Conservation (phyloP, 2,797 vertebrate genomes). For the Gymnoscopelus microlampas region DNA sequence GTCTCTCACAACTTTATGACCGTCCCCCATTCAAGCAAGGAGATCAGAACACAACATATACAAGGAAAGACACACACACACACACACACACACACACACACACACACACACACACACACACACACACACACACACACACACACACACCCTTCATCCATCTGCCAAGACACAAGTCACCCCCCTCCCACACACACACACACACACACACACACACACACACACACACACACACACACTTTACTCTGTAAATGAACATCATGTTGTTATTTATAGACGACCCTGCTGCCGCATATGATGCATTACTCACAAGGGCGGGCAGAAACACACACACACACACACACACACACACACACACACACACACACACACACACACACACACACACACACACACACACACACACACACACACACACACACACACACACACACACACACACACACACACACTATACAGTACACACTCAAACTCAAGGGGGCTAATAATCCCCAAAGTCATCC, state of each 20-base stretch:
- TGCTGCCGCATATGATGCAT: slow-evolving; percentile 59
- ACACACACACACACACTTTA: slow-evolving; percentile 23
- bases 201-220: neutral
- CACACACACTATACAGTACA: too few species aligned
- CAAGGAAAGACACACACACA: too few species aligned
- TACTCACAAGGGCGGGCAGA: slow-evolving; percentile 52
- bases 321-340: slow-evolving; percentile 26
- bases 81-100: neutral
- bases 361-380: too few species aligned
- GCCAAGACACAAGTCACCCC: too few species aligned
- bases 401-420: neutral
- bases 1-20: slow-evolving; percentile 41
- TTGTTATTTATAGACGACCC: slow-evolving; percentile 78
- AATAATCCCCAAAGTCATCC: slow-evolving; percentile 58
- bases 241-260: slow-evolving; percentile 65
- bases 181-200: too few species aligned
- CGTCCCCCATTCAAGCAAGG: slow-evolving; percentile 16
- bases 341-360: slow-evolving; percentile 13
- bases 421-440: neutral
- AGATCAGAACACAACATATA: neutral
- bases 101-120: neutral
- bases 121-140: slow-evolving; percentile 14
- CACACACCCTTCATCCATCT: too few species aligned
- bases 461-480: slow-evolving; percentile 7
- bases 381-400: slow-evolving; percentile 1